Percentiles rank a stretch among this genome's conserved stretches.
These are phyloP conservation scores for Malacoraja senta DNA, from an alignment of 2,797 vertebrate species.

Conservation along the genomic window DNA sequence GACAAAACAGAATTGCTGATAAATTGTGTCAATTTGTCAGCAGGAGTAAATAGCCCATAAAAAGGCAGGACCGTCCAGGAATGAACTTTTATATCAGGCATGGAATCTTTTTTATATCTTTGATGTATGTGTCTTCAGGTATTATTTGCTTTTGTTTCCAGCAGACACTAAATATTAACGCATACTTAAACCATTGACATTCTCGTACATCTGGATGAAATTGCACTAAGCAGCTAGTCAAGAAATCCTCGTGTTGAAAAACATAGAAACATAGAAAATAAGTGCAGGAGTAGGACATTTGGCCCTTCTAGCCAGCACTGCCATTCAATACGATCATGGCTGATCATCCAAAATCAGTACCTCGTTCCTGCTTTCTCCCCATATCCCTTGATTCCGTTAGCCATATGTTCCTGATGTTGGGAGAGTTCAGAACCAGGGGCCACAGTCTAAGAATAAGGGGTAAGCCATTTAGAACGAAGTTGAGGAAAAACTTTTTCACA, in stretches of 20 bases:
- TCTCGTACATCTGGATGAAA: not conserved
- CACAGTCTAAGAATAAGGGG: too few relatives aligned
- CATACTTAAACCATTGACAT: not conserved
- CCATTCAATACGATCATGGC: too few relatives aligned
- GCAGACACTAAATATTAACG: not conserved
- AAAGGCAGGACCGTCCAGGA: not conserved
- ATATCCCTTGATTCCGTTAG: too few relatives aligned
- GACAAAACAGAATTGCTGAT: not conserved
- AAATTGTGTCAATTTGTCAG: not conserved
- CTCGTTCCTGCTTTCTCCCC: too few relatives aligned
- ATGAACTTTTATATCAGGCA: not conserved
- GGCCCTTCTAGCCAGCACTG: too few relatives aligned
- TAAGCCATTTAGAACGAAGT: too few relatives aligned
- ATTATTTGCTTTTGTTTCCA: not conserved
- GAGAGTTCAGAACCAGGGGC: too few relatives aligned
- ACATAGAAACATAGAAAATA: too few relatives aligned
- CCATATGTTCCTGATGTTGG: too few relatives aligned
- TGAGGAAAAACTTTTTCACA: too few relatives aligned
- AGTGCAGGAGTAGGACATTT: too few relatives aligned
- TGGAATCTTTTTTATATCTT: not conserved
- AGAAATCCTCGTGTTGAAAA: not conserved
- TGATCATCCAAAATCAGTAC: too few relatives aligned
- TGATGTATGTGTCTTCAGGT: not conserved
- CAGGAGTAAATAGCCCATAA: not conserved
- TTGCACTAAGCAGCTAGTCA: not conserved